phyloP scores from a whole-genome alignment of 2,113 vertebrate genomes.

The Athene noctua region DNA sequence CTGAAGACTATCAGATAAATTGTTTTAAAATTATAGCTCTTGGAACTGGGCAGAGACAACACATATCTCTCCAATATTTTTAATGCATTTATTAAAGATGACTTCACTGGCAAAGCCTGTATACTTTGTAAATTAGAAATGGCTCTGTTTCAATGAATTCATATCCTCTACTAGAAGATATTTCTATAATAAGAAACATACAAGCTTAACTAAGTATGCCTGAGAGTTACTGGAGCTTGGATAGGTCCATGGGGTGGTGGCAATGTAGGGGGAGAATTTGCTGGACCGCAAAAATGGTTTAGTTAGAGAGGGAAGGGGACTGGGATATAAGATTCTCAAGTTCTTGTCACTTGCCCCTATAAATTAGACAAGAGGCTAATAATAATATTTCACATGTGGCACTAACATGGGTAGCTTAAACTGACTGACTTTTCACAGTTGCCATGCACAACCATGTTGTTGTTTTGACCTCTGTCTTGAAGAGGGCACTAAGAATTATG shows the following conservation, averaged over 20 bases:
- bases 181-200: background rate
- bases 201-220: background rate
- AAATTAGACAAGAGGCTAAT: background rate
- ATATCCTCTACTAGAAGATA: background rate
- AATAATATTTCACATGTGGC: background rate
- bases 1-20: background rate
- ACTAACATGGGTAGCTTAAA: background rate
- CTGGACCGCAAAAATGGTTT: background rate
- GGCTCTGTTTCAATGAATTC: background rate
- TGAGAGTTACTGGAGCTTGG: background rate
- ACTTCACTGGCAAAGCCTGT: background rate
- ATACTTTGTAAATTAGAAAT: background rate
- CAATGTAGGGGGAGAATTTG: background rate
- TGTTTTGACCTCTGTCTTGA: background rate
- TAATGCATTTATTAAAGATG: background rate
- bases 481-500: background rate
- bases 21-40: background rate
- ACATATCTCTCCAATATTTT: background rate
- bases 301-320: background rate
- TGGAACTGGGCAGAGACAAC: background rate
- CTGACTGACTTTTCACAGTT: background rate
- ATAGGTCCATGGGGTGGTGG: background rate
- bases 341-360: background rate
- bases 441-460: background rate
- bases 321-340: background rate